Percentiles rank a stretch among this genome's conserved stretches.
These are phyloP conservation scores for Calameuta pallipes DNA, from an alignment of 2,888 invertebrate species.

Conservation along the genomic window DNA sequence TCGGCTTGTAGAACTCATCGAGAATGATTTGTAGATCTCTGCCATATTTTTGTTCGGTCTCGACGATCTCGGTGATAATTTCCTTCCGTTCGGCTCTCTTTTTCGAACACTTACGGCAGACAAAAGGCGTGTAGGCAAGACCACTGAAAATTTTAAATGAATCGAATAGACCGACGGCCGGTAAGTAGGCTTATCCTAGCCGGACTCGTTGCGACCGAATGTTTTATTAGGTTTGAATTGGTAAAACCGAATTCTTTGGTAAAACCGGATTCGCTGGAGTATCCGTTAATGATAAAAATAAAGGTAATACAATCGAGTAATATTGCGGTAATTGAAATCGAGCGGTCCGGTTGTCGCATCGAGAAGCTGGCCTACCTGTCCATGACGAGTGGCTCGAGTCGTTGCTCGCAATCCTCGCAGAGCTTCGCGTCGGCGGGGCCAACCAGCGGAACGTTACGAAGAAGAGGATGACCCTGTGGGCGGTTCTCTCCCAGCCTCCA, in stretches of 20 bases:
- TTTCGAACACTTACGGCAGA: slow-evolving; percentile 90
- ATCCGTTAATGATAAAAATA: not conserved
- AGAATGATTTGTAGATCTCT: slow-evolving; percentile 91
- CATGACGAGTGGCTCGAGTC: slow-evolving; percentile 80
- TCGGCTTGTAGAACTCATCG: slow-evolving; percentile 93
- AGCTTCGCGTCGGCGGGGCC: slow-evolving; percentile 66
- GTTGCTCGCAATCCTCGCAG: slow-evolving; percentile 90
- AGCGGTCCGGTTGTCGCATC: not conserved
- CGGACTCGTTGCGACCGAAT: too few relatives aligned
- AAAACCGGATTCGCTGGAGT: too few relatives aligned
- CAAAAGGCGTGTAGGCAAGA: slow-evolving; percentile 79
- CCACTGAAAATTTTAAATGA: slow-evolving; percentile 65
- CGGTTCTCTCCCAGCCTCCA: slow-evolving; percentile 52
- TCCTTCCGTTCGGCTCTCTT: slow-evolving; percentile 91
- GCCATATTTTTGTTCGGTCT: slow-evolving; percentile 96
- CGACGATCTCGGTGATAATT: slow-evolving; percentile 94
- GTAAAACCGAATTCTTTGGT: too few relatives aligned
- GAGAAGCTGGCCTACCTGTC: slow-evolving; percentile 66
- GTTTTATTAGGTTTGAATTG: too few relatives aligned
- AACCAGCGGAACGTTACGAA: slow-evolving; percentile 70
- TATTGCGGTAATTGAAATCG: not conserved
- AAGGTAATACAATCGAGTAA: not conserved
- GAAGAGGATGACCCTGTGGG: slow-evolving; percentile 66
- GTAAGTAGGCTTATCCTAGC: not conserved
- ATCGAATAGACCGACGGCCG: slow-evolving; percentile 1